A percentile compares a stretch with the other conserved stretches of the same genome.
phyloP scores from a whole-genome alignment of 2,113 vertebrate genomes.

The Oncorhynchus clarkii region DNA sequence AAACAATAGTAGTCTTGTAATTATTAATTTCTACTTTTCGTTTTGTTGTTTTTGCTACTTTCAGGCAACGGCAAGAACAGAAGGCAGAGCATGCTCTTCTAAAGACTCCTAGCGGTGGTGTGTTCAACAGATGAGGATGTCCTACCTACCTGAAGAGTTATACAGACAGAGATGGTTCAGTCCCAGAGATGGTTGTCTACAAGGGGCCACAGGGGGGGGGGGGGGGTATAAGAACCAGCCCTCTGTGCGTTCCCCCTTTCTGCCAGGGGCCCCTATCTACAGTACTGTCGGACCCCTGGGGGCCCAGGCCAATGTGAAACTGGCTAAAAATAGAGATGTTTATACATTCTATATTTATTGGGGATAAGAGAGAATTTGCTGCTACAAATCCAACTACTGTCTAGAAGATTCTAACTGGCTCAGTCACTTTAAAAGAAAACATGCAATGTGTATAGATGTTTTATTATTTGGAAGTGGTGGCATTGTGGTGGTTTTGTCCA shows the following conservation, averaged over 20 bases:
- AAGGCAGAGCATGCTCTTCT: conserved; percentile 98
- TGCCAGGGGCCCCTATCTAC: conserved; percentile 22
- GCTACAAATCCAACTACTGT: conserved; percentile 71
- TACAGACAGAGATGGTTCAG: conserved; percentile 25
- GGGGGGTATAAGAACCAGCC: background rate
- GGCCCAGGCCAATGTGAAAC: conserved; percentile 32
- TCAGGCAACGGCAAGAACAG: conserved; percentile 91
- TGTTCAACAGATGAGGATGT: conserved; percentile 40
- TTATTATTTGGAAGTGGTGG: conserved; percentile 51
- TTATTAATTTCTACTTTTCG: background rate
- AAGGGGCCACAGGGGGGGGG: conserved; percentile 5
- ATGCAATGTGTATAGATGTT: conserved; percentile 72
- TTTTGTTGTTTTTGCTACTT: conserved; percentile 17
- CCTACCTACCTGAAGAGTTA: conserved; percentile 40
- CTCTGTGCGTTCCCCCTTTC: background rate
- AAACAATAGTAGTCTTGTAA: background rate
- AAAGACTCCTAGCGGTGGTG: conserved; percentile 49
- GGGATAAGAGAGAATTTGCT: conserved; percentile 64
- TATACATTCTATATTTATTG: conserved; percentile 74
- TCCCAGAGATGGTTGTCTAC: conserved; percentile 39
- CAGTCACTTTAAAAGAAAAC: conserved; percentile 74
- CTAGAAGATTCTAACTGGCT: conserved; percentile 69
- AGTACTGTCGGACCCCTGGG: conserved; percentile 6
- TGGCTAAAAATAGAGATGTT: conserved; percentile 54
- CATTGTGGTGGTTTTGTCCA: conserved; percentile 30